Base-by-base conservation (phyloP, 2,113 vertebrate genomes). In the Hemicordylus capensis region DNA sequence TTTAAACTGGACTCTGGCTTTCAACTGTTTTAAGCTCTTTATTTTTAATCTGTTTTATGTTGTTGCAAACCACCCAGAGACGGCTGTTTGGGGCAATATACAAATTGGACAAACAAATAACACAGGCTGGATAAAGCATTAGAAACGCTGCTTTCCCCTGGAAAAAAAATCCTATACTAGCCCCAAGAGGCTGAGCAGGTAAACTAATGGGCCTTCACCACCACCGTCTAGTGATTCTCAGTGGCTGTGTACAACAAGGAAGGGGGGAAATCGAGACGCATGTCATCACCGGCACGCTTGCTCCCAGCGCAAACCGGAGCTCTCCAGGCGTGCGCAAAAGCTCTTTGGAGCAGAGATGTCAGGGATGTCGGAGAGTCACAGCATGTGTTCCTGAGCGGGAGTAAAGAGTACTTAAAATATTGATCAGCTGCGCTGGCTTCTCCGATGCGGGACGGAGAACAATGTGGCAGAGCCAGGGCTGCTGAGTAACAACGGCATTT, bases 301-400 rank as follows among this genome's bases (percentile, higher is more conserved):
- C 37, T 54, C 51, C 39, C 24, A 78, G 54, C 24, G 3, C 64
- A 37, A 46, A 75, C 76, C 22, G 22, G 28, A 14, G 11, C 51
- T 85, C 51, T 85, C 54, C 64, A 72, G 56, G 84, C 76, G 1
- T 72, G 75, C 37, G 19, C 39, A 48, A 85, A 85, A 72, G 84
- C 76, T 78, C 84, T 78, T 78, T 20, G 31, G 39, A 70, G 83
- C 20, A 1, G 54, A 85, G 84, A 79, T 85, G 84, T 85, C 84
- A 61, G 61, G 39, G 78, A 67, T 76, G 73, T 66, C 28, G 39
- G 20, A 67, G 22, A 46, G 37, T 81, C 85, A 75, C 85, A 76
- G 85, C 79, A 67, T n/a, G 37, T 6, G 73, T 58, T 66, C 72
- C 72, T 31, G 9, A 56, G 37, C 44, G 26, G 56, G 64, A 63